Percentiles rank a stretch among this genome's conserved stretches.
phyloP scores from a whole-genome alignment of 1,140 invertebrate genomes.

The Achroia grisella region DNA sequence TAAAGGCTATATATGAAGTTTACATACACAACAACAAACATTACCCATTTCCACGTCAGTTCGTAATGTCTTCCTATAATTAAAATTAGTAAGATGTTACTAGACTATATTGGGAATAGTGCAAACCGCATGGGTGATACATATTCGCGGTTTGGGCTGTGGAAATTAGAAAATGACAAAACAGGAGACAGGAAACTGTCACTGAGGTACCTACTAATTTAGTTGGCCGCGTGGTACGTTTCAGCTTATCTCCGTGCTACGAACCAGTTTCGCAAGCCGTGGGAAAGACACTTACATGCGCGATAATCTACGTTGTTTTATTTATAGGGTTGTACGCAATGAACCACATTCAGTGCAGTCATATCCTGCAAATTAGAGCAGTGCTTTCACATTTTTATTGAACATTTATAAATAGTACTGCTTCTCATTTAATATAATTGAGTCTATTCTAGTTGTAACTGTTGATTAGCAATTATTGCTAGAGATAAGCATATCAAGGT shows the following conservation, averaged over 20 bases:
- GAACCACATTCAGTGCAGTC: conserved; percentile 17
- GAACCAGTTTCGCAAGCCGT: conserved; percentile 31
- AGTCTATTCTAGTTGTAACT: conserved; percentile 23
- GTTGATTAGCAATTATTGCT: conserved; percentile 2
- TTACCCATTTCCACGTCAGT: too few species aligned
- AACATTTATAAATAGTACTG: conserved; percentile 1
- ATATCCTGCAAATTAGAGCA: conserved; percentile 5
- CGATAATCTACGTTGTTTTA: conserved; percentile 52
- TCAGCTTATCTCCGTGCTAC: conserved; percentile 46
- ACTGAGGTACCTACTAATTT: conserved; percentile 61
- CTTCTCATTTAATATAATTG: conserved; percentile 24
- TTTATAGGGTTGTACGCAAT: conserved; percentile 45
- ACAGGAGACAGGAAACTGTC: conserved; percentile 56
- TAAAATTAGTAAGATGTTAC: too few species aligned
- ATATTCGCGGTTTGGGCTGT: conserved; percentile 13
- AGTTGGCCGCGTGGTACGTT: conserved; percentile 46
- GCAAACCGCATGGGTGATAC: too few species aligned
- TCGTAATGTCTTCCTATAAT: too few species aligned
- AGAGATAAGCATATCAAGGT: background rate
- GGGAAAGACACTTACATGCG: conserved; percentile 56
- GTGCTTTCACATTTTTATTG: conserved; percentile 20
- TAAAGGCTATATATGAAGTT: too few species aligned
- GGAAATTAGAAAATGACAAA: conserved; percentile 13
- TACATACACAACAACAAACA: too few species aligned
- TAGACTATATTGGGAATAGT: too few species aligned